Evolutionary conservation across 1,140 invertebrate genomes (phyloP), one percentile per base, ranked within the genome.

Genomic region (Antheraea pernyi): DNA sequence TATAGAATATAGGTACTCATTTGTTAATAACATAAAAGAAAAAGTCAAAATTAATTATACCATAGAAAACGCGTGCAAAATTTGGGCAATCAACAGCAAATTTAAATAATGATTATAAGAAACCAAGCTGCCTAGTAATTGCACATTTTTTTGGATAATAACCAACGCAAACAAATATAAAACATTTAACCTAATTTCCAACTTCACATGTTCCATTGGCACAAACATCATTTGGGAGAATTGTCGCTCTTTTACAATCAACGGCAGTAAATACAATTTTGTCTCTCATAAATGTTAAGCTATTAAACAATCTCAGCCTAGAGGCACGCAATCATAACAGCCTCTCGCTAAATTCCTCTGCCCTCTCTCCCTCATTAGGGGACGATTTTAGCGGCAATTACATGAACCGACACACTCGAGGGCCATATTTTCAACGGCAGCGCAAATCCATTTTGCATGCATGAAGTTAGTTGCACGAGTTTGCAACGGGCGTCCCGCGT

Each of bases 311-410:
- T 13, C 61, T 37, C 61, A 16, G 61, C 61, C 61, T 37, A 63
- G 13, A 10, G 30, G 3, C 61, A 30, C 11, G 64, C 46, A 65
- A 65, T 46, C 37, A 46, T 65, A 65, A 65, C 7, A 19, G 11
- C 37, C 30, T 53, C 60, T 61, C 19, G 60, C 30, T 30, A 61
- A 61, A 61, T 61, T 58, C 36, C 65, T 64, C 62, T 37, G 18
- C 62, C 30, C 62, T 19, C 62, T 37, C 48, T 66, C 68, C 71
- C 81, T 83, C 84, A 86, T 88, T 84, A 86, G 70, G 69, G 72
- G 76, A 79, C 75, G 71, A 77, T 78, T 83, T 84, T 80, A 79
- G 77, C 75, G 71, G 77, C 84, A 88, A 88, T 88, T 86, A 88
- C 80, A 81, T 81, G 68, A 69, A 83, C 76, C 79, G 75, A 67